These are phyloP conservation scores for Brachylomia viminalis DNA, from an alignment of 2,888 invertebrate species.

Conservation along the genomic window DNA sequence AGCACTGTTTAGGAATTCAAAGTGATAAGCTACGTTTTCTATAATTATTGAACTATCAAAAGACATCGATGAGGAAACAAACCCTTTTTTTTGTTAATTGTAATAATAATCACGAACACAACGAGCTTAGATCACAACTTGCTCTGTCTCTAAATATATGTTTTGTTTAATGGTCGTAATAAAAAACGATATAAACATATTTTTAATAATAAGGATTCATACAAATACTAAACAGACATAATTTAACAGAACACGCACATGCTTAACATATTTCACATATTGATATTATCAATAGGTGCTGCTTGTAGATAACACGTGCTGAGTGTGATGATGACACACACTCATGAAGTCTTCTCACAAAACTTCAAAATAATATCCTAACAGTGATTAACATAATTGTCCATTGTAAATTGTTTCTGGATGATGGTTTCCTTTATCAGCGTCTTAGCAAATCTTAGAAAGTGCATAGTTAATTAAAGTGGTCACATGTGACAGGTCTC, in stretches of 20 bases:
- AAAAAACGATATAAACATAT: neutral
- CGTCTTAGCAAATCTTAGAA: neutral
- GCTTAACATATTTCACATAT: neutral
- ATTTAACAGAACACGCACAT: neutral
- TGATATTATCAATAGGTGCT: neutral
- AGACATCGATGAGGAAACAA: neutral
- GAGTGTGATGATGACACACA: neutral
- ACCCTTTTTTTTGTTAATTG: neutral
- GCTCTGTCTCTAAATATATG: neutral
- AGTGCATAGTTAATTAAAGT: neutral
- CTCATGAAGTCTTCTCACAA: neutral
- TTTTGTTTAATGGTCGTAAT: neutral
- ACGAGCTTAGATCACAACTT: neutral
- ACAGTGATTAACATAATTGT: too few relatives aligned
- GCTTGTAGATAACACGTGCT: neutral
- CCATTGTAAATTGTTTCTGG: too few relatives aligned
- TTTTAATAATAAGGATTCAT: neutral
- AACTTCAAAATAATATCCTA: neutral
- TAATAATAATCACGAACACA: neutral
- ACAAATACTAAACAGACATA: neutral
- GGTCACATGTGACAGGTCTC: too few relatives aligned
- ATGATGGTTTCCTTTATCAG: neutral
- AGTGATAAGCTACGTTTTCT: neutral
- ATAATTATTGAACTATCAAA: neutral
- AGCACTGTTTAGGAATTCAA: neutral